A percentile compares a stretch with the other conserved stretches of the same genome.
Evolutionary conservation across 1,140 invertebrate species (phyloP).

Genomic region (Cyphomyrmex costatus): DNA sequence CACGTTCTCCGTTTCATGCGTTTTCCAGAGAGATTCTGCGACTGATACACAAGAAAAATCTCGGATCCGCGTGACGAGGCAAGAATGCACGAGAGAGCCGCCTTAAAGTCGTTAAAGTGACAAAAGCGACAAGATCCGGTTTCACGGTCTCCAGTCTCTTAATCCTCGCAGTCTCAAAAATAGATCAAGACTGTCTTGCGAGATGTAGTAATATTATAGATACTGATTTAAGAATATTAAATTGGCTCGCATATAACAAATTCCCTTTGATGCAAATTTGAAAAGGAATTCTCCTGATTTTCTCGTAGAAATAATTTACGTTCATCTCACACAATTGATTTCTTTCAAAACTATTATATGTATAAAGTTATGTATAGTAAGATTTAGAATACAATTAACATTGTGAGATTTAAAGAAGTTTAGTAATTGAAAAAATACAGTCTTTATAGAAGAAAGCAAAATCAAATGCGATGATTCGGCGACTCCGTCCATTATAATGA

Average conservation of each 20-base stretch:
- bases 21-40: constrained; percentile 53
- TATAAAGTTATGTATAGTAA: neutral
- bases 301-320: neutral
- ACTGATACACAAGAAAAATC: constrained; percentile 56
- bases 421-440: neutral
- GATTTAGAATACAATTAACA: neutral
- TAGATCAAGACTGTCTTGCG: constrained; percentile 12
- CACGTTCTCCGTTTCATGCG: neutral
- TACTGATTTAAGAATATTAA: constrained; percentile 25
- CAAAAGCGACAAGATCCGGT: constrained; percentile 58
- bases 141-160: constrained; percentile 65
- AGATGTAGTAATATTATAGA: constrained; percentile 1
- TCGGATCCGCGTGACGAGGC: constrained; percentile 57
- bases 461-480: constrained; percentile 10
- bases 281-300: neutral
- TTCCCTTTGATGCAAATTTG: neutral
- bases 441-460: neutral
- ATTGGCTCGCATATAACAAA: neutral
- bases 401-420: too few species aligned
- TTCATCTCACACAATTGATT: neutral
- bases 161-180: constrained; percentile 54
- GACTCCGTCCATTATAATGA: constrained; percentile 9
- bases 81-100: constrained; percentile 44
- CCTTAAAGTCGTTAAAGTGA: constrained; percentile 38
- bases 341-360: neutral